Evolutionary conservation across 2,888 invertebrate genomes (phyloP).

Genomic region (Melanargia galathea): DNA sequence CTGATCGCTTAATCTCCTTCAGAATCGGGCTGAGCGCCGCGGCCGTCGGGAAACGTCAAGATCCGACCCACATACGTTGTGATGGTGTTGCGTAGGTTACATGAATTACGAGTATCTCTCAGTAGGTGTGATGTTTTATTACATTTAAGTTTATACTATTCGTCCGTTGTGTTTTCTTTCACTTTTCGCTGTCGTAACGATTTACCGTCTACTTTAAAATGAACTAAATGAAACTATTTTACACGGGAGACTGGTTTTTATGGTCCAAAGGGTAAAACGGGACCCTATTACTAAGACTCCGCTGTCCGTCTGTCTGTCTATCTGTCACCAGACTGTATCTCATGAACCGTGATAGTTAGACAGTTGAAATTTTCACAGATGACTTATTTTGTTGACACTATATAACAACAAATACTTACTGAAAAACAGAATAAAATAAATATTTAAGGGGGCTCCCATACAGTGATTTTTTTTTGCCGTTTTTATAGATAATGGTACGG

Average conservation of each 20-base stretch:
- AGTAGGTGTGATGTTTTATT: slow-evolving; percentile 38
- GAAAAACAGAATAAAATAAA: no score
- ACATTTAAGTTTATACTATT: slow-evolving; percentile 26
- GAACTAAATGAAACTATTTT: slow-evolving; percentile 18
- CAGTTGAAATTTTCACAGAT: no score
- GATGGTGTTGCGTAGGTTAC: slow-evolving; percentile 38
- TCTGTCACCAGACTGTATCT: no score
- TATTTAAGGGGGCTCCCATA: no score
- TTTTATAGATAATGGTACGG: no score
- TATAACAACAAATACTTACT: no score
- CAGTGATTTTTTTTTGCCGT: no score
- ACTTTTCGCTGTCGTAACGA: slow-evolving; percentile 17
- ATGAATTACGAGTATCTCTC: slow-evolving; percentile 39
- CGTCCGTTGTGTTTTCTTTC: slow-evolving; percentile 31
- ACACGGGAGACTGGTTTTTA: slow-evolving; percentile 5
- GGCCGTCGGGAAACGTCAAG: slow-evolving; percentile 26
- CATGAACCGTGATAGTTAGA: no score
- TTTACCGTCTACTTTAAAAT: slow-evolving; percentile 12
- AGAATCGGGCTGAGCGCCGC: slow-evolving; percentile 26
- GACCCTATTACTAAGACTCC: no score
- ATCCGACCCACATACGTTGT: slow-evolving; percentile 35
- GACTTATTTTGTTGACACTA: no score
- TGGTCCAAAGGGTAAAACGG: no score
- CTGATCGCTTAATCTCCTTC: slow-evolving; percentile 41
- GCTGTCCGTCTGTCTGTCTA: no score